These are phyloP conservation scores for Diaphora mendica DNA, from an alignment of 2,888 invertebrate genomes.

Conservation along the genomic window DNA sequence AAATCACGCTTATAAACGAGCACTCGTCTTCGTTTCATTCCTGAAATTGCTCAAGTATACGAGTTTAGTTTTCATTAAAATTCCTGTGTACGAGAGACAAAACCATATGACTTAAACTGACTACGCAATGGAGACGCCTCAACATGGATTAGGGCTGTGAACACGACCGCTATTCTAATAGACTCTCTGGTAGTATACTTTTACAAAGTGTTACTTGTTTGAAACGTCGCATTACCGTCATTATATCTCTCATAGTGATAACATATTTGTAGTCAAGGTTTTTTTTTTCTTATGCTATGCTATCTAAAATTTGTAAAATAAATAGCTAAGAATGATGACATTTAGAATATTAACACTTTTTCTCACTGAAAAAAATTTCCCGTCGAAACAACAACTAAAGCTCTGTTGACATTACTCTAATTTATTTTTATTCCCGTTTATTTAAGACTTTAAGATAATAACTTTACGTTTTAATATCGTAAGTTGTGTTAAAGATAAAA, in stretches of 20 bases:
- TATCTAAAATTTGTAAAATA: slow-evolving; percentile 31
- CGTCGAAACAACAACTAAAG: slow-evolving; percentile 38
- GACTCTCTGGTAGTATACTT: neutral
- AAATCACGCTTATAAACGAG: slow-evolving; percentile 90
- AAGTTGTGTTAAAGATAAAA: neutral
- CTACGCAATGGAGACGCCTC: slow-evolving; percentile 16
- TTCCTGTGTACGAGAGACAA: slow-evolving; percentile 45
- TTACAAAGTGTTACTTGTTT: neutral
- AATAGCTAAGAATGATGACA: slow-evolving; percentile 36
- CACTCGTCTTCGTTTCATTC: slow-evolving; percentile 87
- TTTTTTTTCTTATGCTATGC: neutral
- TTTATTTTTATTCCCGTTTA: slow-evolving; percentile 17
- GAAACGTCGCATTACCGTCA: neutral
- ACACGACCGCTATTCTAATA: slow-evolving; percentile 7
- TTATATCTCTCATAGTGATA: neutral
- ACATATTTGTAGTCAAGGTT: neutral
- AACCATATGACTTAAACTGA: slow-evolving; percentile 30
- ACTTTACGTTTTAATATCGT: slow-evolving; percentile 3
- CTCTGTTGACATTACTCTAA: slow-evolving; percentile 46
- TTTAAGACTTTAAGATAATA: slow-evolving; percentile 5
- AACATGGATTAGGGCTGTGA: slow-evolving; percentile 16
- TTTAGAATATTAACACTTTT: slow-evolving; percentile 47
- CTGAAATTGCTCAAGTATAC: slow-evolving; percentile 80
- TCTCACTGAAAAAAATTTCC: slow-evolving; percentile 41
- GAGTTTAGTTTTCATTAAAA: slow-evolving; percentile 66